Conservation (phyloP, 2,797 vertebrate genomes). For the Molossus molossus region DNA sequence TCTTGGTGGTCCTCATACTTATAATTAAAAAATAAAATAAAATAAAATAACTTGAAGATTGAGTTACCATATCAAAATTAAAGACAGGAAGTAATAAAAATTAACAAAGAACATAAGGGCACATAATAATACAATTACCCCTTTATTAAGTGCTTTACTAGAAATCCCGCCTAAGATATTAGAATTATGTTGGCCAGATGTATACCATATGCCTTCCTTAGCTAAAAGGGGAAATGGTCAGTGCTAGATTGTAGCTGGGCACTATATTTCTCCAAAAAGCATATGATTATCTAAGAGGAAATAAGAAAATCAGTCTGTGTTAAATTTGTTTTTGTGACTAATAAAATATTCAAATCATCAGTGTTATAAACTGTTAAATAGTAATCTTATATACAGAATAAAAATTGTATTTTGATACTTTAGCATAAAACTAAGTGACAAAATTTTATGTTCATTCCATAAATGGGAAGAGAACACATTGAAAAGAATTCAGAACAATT, state of each 20-base stretch:
- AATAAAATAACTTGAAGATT: not conserved
- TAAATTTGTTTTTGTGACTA: not conserved
- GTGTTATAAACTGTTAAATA: not conserved
- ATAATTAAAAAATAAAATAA: not conserved
- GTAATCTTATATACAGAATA: not conserved
- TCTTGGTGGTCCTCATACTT: not conserved
- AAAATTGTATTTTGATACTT: conserved; percentile 1
- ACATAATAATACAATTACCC: not conserved
- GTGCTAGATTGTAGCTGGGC: not conserved
- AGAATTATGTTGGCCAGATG: not conserved
- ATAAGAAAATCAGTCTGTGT: not conserved
- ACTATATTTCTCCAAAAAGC: not conserved
- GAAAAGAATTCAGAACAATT: not conserved
- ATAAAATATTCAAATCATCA: not conserved
- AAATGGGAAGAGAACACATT: not conserved
- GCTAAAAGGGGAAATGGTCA: not conserved
- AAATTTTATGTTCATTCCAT: not conserved
- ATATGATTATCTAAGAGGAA: not conserved
- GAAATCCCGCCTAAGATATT: not conserved
- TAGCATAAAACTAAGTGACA: not conserved
- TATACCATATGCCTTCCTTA: not conserved
- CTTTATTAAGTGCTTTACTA: not conserved
- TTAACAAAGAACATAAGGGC: not conserved
- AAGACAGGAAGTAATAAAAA: not conserved
- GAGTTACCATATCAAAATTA: not conserved